Conservation (phyloP, 2,113 vertebrate species). For the Sturnira hondurensis region DNA sequence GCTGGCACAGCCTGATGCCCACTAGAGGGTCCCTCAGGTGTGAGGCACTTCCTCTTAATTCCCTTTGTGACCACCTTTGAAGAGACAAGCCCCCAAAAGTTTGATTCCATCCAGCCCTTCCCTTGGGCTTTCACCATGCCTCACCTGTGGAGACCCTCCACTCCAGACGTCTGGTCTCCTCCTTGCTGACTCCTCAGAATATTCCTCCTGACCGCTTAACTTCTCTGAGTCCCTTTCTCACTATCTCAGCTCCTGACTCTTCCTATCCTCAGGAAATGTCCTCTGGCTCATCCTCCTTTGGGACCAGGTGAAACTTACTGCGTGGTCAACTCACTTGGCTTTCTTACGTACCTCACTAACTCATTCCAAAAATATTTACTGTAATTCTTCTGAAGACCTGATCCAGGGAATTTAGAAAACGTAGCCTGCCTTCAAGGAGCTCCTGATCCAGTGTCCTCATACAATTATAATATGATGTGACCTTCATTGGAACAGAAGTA, state of each 20-base stretch:
- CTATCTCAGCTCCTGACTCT: not conserved
- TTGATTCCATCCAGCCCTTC: not conserved
- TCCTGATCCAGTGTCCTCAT: not conserved
- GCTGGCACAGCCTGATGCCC: not conserved
- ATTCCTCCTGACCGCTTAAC: not conserved
- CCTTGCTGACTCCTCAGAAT: not conserved
- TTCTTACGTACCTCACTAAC: not conserved
- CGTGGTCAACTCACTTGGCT: not conserved
- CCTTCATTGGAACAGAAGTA: not conserved
- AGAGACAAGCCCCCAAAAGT: not conserved
- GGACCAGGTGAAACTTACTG: not conserved
- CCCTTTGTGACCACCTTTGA: not conserved
- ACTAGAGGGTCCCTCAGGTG: not conserved
- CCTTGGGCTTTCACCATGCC: not conserved
- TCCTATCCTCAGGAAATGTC: not conserved
- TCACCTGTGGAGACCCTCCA: not conserved
- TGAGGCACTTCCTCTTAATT: not conserved
- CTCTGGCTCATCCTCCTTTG: not conserved
- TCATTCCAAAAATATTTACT: not conserved
- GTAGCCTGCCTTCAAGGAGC: not conserved
- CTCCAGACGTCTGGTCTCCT: not conserved
- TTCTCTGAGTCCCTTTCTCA: not conserved
- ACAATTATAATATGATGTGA: not conserved
- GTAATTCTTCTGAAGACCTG: not conserved
- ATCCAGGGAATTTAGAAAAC: not conserved